A percentile compares a stretch with the other conserved stretches of the same genome.
Evolutionary conservation across 2,113 vertebrate genomes (phyloP).

Genomic region (Dendropsophus ebraccatus): DNA sequence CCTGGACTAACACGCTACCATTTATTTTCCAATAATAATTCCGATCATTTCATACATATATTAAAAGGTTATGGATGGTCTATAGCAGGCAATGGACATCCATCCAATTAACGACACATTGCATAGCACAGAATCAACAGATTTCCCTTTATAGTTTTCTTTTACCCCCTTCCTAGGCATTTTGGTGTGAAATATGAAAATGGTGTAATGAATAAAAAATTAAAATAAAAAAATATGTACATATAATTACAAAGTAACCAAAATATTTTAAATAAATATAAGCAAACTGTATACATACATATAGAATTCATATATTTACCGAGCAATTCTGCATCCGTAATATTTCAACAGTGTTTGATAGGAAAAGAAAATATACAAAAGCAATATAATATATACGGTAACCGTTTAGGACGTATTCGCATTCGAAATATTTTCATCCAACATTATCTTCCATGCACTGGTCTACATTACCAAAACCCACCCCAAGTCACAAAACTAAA

Average conservation of each 20-base stretch:
- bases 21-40: not conserved
- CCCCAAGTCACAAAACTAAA: no score
- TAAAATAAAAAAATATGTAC: not conserved
- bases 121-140: not conserved
- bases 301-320: not conserved
- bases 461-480: no score
- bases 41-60: not conserved
- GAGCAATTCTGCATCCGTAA: not conserved
- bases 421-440: no score
- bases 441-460: no score
- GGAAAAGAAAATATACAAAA: not conserved
- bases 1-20: not conserved
- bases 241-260: not conserved
- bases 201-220: not conserved
- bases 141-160: not conserved
- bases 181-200: not conserved
- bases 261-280: constrained; percentile 1
- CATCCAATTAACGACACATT: not conserved
- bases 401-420: no score
- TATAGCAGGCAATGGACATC: not conserved
- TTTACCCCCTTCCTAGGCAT: not conserved
- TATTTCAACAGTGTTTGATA: not conserved
- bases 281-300: not conserved
- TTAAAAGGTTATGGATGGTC: not conserved
- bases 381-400: not conserved